Base-by-base conservation (phyloP, 2,113 vertebrate species). In the Charadrius vociferus region DNA sequence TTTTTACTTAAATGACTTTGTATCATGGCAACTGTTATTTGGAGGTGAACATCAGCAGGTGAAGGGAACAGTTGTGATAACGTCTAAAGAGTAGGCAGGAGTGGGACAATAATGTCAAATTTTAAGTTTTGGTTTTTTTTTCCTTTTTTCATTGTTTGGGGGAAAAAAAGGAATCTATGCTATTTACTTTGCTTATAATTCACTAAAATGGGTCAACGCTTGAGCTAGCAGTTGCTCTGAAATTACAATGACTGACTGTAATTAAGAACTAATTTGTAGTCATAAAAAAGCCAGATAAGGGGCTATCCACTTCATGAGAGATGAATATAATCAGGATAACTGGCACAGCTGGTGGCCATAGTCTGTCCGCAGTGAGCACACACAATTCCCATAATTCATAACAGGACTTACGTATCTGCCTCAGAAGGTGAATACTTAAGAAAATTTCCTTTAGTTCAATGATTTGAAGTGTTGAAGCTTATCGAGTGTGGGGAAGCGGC, bases 251-350 rank as follows among this genome's bases (percentile, higher is more conserved):
- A 91, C 95, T 97, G 94, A 81, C 93, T 94, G 91, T 97, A 97
- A 97, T 97, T 97, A 97, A 95, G 96, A 97, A 97, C 93, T 97
- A 96, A 97, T 97, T 96, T 96, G 94, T 95, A 94, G 95, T 96
- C 92, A 95, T 94, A 97, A 97, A 97, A 96, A 97, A 97, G 85
- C 70, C 89, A 96, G 95, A 96, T 95, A 97, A 92, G 94, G 96
- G 86, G 86, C 92, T 95, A 97, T 88, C 88, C 88, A 94, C 94
- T 96, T 96, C 87, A 88, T 90, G 90, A 94, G 92, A 96, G 89
- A 95, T 75, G 91, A 95, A 96, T 95, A 81, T 93, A 97, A 97
- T 95, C 94, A 92, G 94, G 93, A 78, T 95, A 96, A 95, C 96
- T 91, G 89, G 79, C 91, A 90, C 94, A 97, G 96, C 91, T 96